Evolutionary conservation across 2,888 invertebrate species (phyloP).

Genomic region (Eristalis pertinax): DNA sequence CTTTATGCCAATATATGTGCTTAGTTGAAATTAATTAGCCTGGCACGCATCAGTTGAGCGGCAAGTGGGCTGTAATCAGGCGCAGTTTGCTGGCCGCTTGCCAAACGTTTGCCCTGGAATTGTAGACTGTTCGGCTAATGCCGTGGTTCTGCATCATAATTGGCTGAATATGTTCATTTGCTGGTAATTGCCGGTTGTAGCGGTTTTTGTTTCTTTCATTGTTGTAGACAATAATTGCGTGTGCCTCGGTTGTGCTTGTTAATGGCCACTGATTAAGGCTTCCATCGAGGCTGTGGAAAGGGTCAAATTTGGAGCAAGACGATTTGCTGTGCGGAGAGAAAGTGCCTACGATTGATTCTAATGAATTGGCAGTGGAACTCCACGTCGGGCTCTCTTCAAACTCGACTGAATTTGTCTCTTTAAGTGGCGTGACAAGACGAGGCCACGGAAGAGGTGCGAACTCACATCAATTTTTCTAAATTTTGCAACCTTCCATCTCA

Average conservation of each 20-base stretch:
- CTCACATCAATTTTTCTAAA: neutral
- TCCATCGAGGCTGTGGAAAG: neutral
- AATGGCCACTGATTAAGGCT: neutral
- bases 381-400: no score
- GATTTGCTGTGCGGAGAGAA: neutral
- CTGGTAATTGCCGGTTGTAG: neutral
- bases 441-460: neutral
- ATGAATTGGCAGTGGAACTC: no score
- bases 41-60: constrained; percentile 67
- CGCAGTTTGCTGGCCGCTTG: constrained; percentile 34
- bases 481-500: neutral
- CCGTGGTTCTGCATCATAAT: constrained; percentile 17
- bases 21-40: constrained; percentile 57
- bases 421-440: no score
- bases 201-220: neutral
- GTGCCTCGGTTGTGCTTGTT: neutral
- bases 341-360: neutral
- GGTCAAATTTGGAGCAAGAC: neutral
- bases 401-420: no score
- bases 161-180: constrained; percentile 22
- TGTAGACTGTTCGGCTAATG: constrained; percentile 19
- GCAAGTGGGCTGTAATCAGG: constrained; percentile 60
- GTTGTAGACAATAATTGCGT: neutral
- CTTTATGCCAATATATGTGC: neutral
- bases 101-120: constrained; percentile 40